Evolutionary conservation across 2,888 invertebrate species (phyloP).

Genomic region (Cataglyphis livida): DNA sequence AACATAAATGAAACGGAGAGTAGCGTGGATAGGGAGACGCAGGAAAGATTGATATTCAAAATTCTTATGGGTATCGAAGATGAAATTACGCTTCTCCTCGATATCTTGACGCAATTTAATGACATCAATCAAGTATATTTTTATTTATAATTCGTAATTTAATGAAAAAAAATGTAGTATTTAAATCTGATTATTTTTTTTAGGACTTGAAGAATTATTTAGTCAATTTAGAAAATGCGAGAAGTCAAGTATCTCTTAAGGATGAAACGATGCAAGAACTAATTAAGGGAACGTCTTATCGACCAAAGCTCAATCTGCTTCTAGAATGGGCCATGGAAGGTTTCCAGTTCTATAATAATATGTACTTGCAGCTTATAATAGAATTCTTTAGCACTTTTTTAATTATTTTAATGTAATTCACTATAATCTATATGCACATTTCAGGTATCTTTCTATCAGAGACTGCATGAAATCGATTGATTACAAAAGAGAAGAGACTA

Average conservation of each 20-base stretch:
- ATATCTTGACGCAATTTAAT: constrained; percentile 69
- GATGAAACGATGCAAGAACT: constrained; percentile 75
- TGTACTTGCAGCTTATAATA: constrained; percentile 75
- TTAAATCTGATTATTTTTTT: constrained; percentile 34
- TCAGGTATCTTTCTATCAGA: constrained; percentile 59
- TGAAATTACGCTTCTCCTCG: constrained; percentile 70
- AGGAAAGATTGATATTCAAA: constrained; percentile 78
- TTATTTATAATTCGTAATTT: constrained; percentile 8
- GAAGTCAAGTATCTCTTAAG: constrained; percentile 73
- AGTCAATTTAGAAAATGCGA: constrained; percentile 71
- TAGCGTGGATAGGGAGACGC: constrained; percentile 67
- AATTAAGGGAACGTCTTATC: constrained; percentile 76
- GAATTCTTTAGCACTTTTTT: constrained; percentile 1
- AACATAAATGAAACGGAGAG: constrained; percentile 76
- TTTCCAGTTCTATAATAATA: constrained; percentile 72
- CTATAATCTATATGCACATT: background rate
- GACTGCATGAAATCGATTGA: constrained; percentile 72
- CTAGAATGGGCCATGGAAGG: constrained; percentile 78
- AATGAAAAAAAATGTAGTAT: background rate
- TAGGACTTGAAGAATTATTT: constrained; percentile 78
- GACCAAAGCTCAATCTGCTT: constrained; percentile 77
- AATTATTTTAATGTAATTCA: constrained; percentile 9
- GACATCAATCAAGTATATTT: constrained; percentile 75
- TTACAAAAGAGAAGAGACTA: constrained; percentile 72
- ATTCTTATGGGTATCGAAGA: constrained; percentile 78